Base-by-base conservation (phyloP, 2,113 vertebrate species). In the Grammomys dolichurus region DNA sequence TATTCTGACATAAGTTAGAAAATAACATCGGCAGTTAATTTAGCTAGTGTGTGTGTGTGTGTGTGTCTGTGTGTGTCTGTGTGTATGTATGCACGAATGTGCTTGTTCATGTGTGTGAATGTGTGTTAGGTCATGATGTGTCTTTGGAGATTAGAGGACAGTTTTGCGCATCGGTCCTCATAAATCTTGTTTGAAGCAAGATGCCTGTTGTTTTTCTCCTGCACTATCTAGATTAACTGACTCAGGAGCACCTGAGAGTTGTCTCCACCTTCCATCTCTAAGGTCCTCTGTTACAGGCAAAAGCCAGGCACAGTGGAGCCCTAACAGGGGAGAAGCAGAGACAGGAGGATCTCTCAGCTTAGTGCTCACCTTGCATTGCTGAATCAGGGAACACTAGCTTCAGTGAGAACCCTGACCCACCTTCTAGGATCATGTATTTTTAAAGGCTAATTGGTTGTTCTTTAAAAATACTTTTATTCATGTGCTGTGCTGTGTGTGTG, bases 401-500 rank as follows among this genome's bases (percentile, higher is more conserved):
- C 22, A 60, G 6, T 58, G 80, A 82, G 36, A 82, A 22, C 6
- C 12, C 20, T 26, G 24, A 40, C 2, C 54, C 54, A 40, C n/a
- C 33, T 40, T 20, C 78, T n/a, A 82, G 54, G 36, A 54, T 13
- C 36, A 82, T 22, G 1, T 14, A 48, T 87, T 58, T 56, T 76
- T 36, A 73, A 73, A 24, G 46, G 19, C 75, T 78, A 72, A 67
- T 16, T 33, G 48, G 36, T 90, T 95, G 94, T 11, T 87, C 76
- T 56, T 63, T 24, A 89, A 96, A 97, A 91, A 58, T 86, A 20
- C 77, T 63, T 43, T n/a, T 43, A 63, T 84, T 43, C 2, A 60
- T 43, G 20, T 82, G 78, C 51, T 60, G 58, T 20, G 19, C 13
- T 56, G 54, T 22, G 19, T 63, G 60, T 63, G 60, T 12, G 40